Evolutionary conservation across 2,797 vertebrate species (phyloP).

Genomic region (Hirundo rustica): DNA sequence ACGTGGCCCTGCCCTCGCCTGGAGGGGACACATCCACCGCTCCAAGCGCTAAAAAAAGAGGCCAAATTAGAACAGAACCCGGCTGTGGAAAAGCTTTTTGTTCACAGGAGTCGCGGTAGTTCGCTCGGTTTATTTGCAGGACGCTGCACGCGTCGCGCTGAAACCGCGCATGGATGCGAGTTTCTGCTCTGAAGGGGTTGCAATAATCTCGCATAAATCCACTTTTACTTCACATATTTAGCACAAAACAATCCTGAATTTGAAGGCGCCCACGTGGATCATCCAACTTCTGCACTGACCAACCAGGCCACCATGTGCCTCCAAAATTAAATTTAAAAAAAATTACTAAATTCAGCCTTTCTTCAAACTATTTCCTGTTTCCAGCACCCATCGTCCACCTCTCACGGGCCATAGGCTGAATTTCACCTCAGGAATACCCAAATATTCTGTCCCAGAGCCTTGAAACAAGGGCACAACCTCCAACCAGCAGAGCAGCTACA

Average conservation of each 20-base stretch:
- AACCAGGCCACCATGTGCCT: rapidly evolving
- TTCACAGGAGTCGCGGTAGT: rapidly evolving
- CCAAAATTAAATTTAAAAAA: background rate
- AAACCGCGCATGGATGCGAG: background rate
- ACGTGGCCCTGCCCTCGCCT: background rate
- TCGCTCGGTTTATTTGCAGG: rapidly evolving
- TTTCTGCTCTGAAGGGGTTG: background rate
- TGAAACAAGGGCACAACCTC: background rate
- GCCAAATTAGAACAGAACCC: background rate
- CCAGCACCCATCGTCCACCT: background rate
- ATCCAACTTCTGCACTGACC: background rate
- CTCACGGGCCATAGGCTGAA: rapidly evolving
- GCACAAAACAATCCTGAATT: background rate
- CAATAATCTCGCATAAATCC: background rate
- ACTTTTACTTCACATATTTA: rapidly evolving
- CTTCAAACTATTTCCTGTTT: background rate
- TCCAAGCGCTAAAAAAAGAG: background rate
- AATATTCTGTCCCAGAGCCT: background rate
- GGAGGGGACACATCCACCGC: background rate
- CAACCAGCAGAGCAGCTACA: background rate
- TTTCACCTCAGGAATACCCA: background rate
- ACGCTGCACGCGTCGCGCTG: rapidly evolving
- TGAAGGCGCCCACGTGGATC: background rate
- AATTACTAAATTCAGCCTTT: background rate
- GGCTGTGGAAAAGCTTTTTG: background rate